Percentiles rank a stretch among this genome's conserved stretches.
Evolutionary conservation across 1,140 invertebrate species (phyloP).

Genomic region (Cephus cinctus): DNA sequence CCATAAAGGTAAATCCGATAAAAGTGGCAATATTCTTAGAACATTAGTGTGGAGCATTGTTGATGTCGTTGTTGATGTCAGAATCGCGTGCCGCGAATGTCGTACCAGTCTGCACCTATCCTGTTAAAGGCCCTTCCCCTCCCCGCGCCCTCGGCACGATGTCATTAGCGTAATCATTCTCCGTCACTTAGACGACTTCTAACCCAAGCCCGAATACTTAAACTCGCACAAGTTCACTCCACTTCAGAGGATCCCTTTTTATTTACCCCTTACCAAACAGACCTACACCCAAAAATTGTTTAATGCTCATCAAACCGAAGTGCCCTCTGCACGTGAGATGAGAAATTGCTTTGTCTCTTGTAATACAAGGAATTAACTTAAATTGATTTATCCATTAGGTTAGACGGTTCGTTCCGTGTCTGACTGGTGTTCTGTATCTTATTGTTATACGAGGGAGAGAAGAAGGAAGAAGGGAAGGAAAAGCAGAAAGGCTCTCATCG

Average conservation of each 20-base stretch:
- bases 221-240: conserved; percentile 22
- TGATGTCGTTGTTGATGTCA: conserved; percentile 29
- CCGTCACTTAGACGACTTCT: conserved; percentile 37
- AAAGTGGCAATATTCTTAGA: conserved; percentile 12
- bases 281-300: background rate
- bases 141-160: conserved; percentile 16
- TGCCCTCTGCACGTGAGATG: conserved; percentile 16
- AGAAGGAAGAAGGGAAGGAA: background rate
- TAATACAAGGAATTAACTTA: conserved; percentile 18
- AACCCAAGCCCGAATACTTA: conserved; percentile 18
- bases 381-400: too few relatives aligned
- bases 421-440: too few relatives aligned
- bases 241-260: too few relatives aligned
- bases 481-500: background rate
- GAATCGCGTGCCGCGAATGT: conserved; percentile 30
- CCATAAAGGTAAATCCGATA: too few relatives aligned
- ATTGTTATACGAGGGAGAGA: background rate
- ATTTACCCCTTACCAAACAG: too few relatives aligned
- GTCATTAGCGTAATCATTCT: conserved; percentile 46
- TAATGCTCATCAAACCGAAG: conserved; percentile 25
- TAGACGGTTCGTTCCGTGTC: too few relatives aligned
- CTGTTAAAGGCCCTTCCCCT: conserved; percentile 14
- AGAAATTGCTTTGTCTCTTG: conserved; percentile 22
- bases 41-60: conserved; percentile 7
- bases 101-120: conserved; percentile 44